Base-by-base conservation (phyloP, 2,797 vertebrate species). In the Sebastes vulpes region DNA sequence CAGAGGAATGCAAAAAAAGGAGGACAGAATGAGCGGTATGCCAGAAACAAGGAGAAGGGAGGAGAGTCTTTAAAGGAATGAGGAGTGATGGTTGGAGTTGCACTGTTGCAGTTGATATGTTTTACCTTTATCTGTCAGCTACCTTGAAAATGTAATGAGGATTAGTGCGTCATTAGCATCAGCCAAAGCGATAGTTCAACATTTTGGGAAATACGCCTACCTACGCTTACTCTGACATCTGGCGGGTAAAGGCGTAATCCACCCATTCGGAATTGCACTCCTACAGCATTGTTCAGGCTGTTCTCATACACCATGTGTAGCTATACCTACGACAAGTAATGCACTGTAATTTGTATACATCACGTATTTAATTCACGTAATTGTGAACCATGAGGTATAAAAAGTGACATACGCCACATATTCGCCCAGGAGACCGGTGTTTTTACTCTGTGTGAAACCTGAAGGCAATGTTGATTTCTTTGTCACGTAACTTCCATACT, bases 351-450 rank as follows among this genome's bases (percentile, higher is more conserved):
- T 46, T 16, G 1, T 46, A 16, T 46, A 42, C 38, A 42, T 42
- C 38, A 42, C 1, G 3, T 46, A 46, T 46, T 18, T 46, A 46
- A 46, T 46, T 18, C 16, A 46, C 1, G 3, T 18, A 46, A 46
- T 18, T 46, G 42, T 46, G 16, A 46, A 46, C 42, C 42, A 1
- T 7, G 42, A 46, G 0, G 42, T 46, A 46, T 46, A 46, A 46
- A 18, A 0, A 46, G 42, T 46, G 6, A 46, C 6, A 46, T 46
- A 3, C 0, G 3, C 42, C 6, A 16, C 42, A 5, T 35, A 12
- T 11, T 35, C 4, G 2, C 35, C 25, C 35, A 0, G 12, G 35
- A 42, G 35, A 42, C 38, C 38, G 38, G 5, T 42, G 0, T 42
- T 16, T 42, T 42, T 42, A 16, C 38, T 42, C 14, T 42, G 38